Evolutionary conservation across 2,888 invertebrate species (phyloP), one percentile per base, ranked within the genome.

Genomic region (Helicoverpa assulta): DNA sequence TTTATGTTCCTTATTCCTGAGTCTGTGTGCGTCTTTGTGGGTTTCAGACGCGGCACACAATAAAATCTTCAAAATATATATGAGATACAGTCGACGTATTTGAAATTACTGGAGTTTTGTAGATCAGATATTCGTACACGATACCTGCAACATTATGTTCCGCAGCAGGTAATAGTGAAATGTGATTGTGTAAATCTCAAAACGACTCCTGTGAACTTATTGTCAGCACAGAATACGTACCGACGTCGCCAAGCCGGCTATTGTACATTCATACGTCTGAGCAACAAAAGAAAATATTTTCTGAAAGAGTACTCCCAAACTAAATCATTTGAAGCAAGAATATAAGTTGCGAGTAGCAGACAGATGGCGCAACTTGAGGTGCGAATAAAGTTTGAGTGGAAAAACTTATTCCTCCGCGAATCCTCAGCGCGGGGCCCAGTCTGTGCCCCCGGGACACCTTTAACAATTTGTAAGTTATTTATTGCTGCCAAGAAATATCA

Each of bases 381-480:
- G 94, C 92, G 92, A 95, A 94, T 93, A 93, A 95, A 95, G 92
- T 94, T 95, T 91, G 93, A 94, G 94, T 94, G 93, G 93, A 93
- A 95, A 95, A 95, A 95, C 91, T 94, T 94, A 92, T 93, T 92
- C 93, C 78, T 90, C 57, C 57, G 54, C 89, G 91, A 91, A 92
- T 91, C 91, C 91, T 85, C 89, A 89, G 90, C 86, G 88, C 88
- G 80, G 83, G 82, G 83, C 85, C 83, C 86, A 88, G 91, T 91
- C 90, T 91, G 86, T 91, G 89, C 93, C 94, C 93, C 76, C 87
- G 91, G 93, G 94, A 89, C 89, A 92, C 92, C 92, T 94, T 91
- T 91, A 94, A 93, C 94, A 93, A 94, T 95, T 94, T 93, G 92
- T 94, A 93, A 94, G 93, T 94, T 95, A 94, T 95, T 95, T 95